phyloP scores from a whole-genome alignment of 2,113 vertebrate genomes.

The Amia ocellicauda region DNA sequence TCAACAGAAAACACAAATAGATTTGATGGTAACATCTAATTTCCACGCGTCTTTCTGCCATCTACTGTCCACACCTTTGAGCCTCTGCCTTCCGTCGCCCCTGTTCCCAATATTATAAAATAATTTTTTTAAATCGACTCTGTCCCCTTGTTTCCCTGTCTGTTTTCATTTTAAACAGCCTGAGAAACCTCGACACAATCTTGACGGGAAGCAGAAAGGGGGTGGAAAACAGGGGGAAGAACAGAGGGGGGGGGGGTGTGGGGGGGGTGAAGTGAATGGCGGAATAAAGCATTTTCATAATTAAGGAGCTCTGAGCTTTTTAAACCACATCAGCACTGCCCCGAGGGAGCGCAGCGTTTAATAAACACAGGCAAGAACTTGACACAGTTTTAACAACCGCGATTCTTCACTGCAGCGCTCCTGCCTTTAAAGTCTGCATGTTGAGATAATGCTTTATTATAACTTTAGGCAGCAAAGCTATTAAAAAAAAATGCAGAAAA shows the following conservation, averaged over 20 bases:
- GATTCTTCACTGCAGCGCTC: background rate
- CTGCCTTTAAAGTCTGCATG: background rate
- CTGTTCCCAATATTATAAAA: too few species aligned
- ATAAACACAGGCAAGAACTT: constrained; percentile 16
- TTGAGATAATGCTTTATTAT: constrained; percentile 6
- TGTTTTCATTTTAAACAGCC: too few species aligned
- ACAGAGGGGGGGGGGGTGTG: background rate
- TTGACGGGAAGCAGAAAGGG: background rate
- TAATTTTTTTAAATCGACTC: too few species aligned
- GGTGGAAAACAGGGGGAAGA: background rate
- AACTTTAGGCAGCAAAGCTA: background rate
- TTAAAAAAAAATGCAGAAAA: constrained; percentile 2
- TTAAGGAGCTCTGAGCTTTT: constrained; percentile 24
- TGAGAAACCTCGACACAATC: too few species aligned
- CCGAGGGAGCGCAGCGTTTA: constrained; percentile 9
- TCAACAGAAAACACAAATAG: too few species aligned
- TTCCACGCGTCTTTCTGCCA: too few species aligned
- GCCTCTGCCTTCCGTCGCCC: too few species aligned
- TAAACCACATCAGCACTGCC: background rate
- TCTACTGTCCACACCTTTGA: too few species aligned
- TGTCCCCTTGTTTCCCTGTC: too few species aligned
- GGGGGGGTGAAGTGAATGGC: constrained; percentile 12
- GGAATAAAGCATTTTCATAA: constrained; percentile 29
- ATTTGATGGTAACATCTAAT: too few species aligned
- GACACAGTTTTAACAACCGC: constrained; percentile 13